These are phyloP conservation scores for Eumacrocentrus americanus DNA, from an alignment of 2,888 invertebrate species.

Conservation along the genomic window DNA sequence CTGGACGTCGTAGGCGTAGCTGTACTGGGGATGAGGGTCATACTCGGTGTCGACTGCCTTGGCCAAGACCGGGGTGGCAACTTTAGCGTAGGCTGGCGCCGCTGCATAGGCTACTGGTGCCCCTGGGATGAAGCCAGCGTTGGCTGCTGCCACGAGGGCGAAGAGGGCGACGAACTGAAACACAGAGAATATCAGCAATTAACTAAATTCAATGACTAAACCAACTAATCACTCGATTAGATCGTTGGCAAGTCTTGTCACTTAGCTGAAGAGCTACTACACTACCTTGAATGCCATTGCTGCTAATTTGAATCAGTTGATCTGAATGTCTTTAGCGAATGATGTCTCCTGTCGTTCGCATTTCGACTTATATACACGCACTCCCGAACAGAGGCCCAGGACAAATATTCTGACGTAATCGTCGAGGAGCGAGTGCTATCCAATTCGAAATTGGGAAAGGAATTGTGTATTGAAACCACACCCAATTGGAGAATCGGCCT, in stretches of 20 bases:
- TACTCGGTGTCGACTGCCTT: constrained; percentile 51
- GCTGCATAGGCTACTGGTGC: constrained; percentile 39
- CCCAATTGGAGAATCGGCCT: constrained; percentile 13
- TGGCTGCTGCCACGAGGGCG: constrained; percentile 60
- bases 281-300: constrained; percentile 26
- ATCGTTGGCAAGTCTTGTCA: not conserved
- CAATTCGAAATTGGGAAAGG: constrained; percentile 19
- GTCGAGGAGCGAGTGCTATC: not conserved
- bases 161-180: constrained; percentile 53
- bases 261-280: not conserved
- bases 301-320: constrained; percentile 12
- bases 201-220: not conserved
- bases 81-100: constrained; percentile 42
- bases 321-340: constrained; percentile 13
- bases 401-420: constrained; percentile 20
- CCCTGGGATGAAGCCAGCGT: constrained; percentile 61
- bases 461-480: constrained; percentile 9
- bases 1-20: constrained; percentile 45
- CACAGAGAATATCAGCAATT: not conserved
- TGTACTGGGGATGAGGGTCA: constrained; percentile 56
- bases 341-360: constrained; percentile 15
- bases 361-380: constrained; percentile 24
- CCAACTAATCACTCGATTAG: not conserved
- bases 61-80: constrained; percentile 27
- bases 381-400: not conserved